phyloP scores from a whole-genome alignment of 2,888 invertebrate species.

The Synanthedon vespiformis region DNA sequence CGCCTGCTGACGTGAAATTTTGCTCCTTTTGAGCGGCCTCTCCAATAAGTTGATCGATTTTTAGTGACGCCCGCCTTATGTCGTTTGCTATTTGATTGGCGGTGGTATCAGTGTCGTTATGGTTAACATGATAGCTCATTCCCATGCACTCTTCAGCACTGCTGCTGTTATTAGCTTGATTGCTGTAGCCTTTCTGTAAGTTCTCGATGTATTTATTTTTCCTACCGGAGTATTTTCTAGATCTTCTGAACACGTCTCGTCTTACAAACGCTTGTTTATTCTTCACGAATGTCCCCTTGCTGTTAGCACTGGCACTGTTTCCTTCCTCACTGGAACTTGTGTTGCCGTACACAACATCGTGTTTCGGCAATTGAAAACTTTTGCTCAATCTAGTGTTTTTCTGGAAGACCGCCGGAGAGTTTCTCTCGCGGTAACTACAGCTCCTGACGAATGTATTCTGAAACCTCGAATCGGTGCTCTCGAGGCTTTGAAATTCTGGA shows the following conservation, averaged over 20 bases:
- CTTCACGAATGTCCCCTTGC: constrained; percentile 70
- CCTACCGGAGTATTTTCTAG: constrained; percentile 62
- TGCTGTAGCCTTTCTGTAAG: constrained; percentile 41
- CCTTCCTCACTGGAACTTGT: constrained; percentile 67
- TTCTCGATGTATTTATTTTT: constrained; percentile 51
- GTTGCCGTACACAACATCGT: constrained; percentile 53
- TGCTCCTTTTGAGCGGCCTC: constrained; percentile 45
- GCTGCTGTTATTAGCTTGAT: constrained; percentile 50
- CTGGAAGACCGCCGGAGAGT: constrained; percentile 62
- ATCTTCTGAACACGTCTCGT: constrained; percentile 61
- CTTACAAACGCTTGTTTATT: constrained; percentile 67
- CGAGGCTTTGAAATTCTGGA: constrained; percentile 64
- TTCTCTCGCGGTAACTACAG: constrained; percentile 62
- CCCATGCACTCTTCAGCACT: constrained; percentile 60
- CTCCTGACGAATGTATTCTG: constrained; percentile 62
- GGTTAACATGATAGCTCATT: constrained; percentile 64
- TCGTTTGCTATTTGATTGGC: constrained; percentile 69
- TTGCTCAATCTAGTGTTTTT: constrained; percentile 66
- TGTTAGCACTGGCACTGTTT: constrained; percentile 43
- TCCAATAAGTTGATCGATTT: constrained; percentile 67
- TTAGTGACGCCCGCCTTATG: constrained; percentile 66
- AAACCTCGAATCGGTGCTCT: constrained; percentile 64
- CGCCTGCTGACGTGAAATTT: constrained; percentile 35
- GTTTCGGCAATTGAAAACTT: constrained; percentile 63
- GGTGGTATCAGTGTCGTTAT: constrained; percentile 67